Conservation (phyloP, 1,140 invertebrate species). For the Cydia fagiglandana region DNA sequence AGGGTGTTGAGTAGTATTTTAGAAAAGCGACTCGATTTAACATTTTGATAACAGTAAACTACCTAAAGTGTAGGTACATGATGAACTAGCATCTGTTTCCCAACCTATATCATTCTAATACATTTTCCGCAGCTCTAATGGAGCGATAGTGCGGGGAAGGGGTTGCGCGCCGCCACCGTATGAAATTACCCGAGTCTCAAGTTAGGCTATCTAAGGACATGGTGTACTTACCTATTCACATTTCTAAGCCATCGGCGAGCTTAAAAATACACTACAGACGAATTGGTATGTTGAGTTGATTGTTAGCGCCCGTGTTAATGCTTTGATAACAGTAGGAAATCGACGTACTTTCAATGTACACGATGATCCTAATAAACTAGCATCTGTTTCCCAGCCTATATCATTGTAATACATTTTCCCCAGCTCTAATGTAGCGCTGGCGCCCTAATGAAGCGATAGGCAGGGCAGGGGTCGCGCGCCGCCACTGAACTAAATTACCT, state of each 20-base stretch:
- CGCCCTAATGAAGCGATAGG: slow-evolving; percentile 27
- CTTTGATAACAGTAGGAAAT: too few species aligned
- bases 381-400: neutral
- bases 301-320: too few species aligned
- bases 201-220: neutral
- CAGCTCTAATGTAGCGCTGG: neutral
- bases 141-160: neutral
- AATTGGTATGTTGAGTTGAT: too few species aligned
- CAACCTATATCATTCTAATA: neutral
- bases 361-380: neutral
- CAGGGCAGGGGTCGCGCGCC: slow-evolving; percentile 10
- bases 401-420: neutral
- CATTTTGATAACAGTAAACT: too few species aligned
- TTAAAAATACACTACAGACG: too few species aligned
- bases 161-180: slow-evolving; percentile 10
- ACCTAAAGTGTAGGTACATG: too few species aligned
- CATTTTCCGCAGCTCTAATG: slow-evolving; percentile 2
- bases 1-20: too few species aligned
- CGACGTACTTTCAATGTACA: neutral
- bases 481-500: slow-evolving; percentile 22
- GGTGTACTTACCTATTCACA: neutral
- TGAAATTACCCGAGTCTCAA: neutral
- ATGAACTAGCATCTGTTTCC: neutral
- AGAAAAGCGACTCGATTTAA: too few species aligned
- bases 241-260: too few species aligned